Conservation (phyloP, 2,113 vertebrate species). For the Ondatra zibethicus region DNA sequence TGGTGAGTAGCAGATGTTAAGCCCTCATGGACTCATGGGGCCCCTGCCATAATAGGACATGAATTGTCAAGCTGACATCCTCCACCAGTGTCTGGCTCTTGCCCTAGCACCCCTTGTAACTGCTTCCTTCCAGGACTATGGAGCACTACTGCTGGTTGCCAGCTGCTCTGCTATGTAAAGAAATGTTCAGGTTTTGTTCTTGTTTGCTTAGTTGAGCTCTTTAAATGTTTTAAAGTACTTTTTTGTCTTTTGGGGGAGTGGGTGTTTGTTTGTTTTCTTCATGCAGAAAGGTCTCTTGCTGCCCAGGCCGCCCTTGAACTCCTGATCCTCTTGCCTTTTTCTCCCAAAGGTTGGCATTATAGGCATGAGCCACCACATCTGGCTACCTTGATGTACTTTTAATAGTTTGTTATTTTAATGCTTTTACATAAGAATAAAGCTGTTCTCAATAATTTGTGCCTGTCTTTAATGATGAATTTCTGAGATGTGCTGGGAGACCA, state of each 20-base stretch:
- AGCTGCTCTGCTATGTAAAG: background rate
- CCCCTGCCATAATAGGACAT: background rate
- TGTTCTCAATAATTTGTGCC: background rate
- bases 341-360: background rate
- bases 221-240: background rate
- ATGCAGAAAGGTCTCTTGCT: background rate
- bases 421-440: background rate
- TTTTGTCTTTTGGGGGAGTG: background rate
- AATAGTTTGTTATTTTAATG: background rate
- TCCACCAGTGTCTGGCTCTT: accelerated
- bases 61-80: background rate
- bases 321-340: background rate
- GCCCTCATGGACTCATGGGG: background rate
- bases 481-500: background rate
- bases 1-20: slow-evolving; percentile 86
- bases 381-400: background rate
- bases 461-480: background rate
- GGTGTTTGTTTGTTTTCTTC: background rate
- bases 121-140: background rate
- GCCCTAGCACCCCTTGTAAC: background rate
- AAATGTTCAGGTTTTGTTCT: background rate
- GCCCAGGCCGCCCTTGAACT: background rate
- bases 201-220: background rate
- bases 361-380: background rate
- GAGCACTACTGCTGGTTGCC: too few relatives aligned